These are phyloP conservation scores for Himalopsyche tibetana DNA, from an alignment of 2,888 invertebrate species.

Conservation along the genomic window DNA sequence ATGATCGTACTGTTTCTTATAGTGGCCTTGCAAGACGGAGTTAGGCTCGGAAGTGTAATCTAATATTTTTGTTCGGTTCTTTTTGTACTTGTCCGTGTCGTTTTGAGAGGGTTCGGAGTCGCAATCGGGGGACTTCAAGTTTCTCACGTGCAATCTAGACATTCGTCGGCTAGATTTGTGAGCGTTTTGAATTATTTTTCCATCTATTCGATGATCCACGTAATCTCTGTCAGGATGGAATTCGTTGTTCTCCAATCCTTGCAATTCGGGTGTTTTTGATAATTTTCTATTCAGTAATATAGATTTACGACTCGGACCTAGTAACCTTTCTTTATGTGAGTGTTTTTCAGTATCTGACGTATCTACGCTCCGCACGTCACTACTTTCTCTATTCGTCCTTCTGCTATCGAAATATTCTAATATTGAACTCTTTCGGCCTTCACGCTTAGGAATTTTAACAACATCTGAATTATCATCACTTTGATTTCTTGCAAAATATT, in stretches of 20 bases:
- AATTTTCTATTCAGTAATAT: constrained; percentile 53
- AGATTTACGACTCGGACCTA: constrained; percentile 50
- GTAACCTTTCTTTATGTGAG: background rate
- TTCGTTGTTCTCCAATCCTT: constrained; percentile 73
- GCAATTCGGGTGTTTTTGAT: constrained; percentile 68
- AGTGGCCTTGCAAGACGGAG: constrained; percentile 72
- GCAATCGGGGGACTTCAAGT: constrained; percentile 85
- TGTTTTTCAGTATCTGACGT: constrained; percentile 29
- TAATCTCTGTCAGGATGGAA: constrained; percentile 75
- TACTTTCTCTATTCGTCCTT: constrained; percentile 50
- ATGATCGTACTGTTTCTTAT: constrained; percentile 73
- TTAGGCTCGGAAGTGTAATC: constrained; percentile 80
- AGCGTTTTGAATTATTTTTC: constrained; percentile 76
- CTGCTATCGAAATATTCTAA: constrained; percentile 61
- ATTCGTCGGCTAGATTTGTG: constrained; percentile 76
- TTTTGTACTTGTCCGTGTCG: constrained; percentile 72
- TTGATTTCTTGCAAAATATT: constrained; percentile 68
- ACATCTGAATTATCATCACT: constrained; percentile 66
- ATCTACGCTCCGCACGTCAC: constrained; percentile 51
- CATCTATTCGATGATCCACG: constrained; percentile 74
- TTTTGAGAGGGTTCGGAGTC: constrained; percentile 84
- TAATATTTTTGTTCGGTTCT: constrained; percentile 71
- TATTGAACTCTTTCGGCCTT: constrained; percentile 58
- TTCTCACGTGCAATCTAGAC: constrained; percentile 76
- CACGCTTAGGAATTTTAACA: constrained; percentile 60